A percentile compares a stretch with the other conserved stretches of the same genome.
Evolutionary conservation across 2,113 vertebrate genomes (phyloP).

Genomic region (Melanostigma gelatinosum): DNA sequence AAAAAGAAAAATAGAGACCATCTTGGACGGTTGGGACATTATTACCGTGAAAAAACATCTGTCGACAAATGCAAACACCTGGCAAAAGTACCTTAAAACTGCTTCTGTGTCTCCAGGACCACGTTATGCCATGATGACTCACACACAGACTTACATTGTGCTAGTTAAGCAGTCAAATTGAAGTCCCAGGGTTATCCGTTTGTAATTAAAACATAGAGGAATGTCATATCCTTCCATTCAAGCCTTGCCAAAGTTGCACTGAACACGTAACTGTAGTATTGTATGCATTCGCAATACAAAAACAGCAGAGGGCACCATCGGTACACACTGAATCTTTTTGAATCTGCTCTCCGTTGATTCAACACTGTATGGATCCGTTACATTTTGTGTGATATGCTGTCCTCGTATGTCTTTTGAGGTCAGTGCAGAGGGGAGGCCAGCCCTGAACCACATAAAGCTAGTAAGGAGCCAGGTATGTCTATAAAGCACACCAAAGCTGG

Average conservation of each 20-base stretch:
- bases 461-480: neutral
- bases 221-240: neutral
- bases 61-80: too few relatives aligned
- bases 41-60: too few relatives aligned
- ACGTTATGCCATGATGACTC: neutral
- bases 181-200: neutral
- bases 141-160: neutral
- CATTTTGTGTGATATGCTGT: conserved; percentile 20
- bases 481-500: neutral
- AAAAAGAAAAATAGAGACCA: neutral
- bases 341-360: neutral
- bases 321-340: neutral
- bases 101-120: neutral
- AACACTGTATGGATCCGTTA: neutral
- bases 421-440: neutral
- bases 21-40: neutral
- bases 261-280: neutral
- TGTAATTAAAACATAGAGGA: neutral
- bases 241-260: neutral
- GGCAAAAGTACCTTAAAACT: neutral
- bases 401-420: conserved; percentile 17
- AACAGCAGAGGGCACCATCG: conserved; percentile 36
- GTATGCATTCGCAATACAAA: neutral
- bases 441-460: neutral
- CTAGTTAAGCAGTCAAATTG: neutral